Conservation (phyloP, 2,888 invertebrate species). For the Synanthedon vespiformis region DNA sequence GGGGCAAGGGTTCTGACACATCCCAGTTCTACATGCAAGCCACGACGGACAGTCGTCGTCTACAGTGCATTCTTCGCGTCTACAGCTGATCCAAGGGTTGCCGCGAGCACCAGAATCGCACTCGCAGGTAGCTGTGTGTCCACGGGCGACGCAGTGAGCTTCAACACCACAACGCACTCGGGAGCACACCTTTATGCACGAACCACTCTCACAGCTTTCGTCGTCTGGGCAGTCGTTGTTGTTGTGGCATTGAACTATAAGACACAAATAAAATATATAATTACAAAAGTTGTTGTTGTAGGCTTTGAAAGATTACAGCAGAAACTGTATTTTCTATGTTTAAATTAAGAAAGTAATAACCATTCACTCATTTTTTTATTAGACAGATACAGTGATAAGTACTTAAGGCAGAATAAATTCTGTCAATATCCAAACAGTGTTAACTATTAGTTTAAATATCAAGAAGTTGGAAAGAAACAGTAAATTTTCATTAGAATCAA, state of each 20-base stretch:
- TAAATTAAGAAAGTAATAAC: too few species aligned
- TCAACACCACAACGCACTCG: conserved; percentile 84
- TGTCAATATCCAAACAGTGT: too few species aligned
- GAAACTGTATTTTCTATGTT: too few species aligned
- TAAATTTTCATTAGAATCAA: not conserved
- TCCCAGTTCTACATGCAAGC: conserved; percentile 81
- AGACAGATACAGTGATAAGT: too few species aligned
- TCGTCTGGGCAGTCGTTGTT: conserved; percentile 86
- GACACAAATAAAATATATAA: conserved; percentile 2
- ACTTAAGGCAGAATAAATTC: too few species aligned
- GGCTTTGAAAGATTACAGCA: not conserved
- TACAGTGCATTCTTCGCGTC: conserved; percentile 79
- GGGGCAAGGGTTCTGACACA: conserved; percentile 86
- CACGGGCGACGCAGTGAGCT: conserved; percentile 82
- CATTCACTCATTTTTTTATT: too few species aligned
- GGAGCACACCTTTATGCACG: conserved; percentile 83
- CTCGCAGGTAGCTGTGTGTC: conserved; percentile 83
- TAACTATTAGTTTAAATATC: too few species aligned
- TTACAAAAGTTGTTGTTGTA: too few species aligned
- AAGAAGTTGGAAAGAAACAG: not conserved
- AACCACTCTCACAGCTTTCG: conserved; percentile 84
- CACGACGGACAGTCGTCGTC: conserved; percentile 84
- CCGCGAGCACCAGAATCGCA: conserved; percentile 82
- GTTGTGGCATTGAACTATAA: conserved; percentile 83
- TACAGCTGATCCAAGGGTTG: conserved; percentile 80